These are phyloP conservation scores for Meganola albula DNA, from an alignment of 2,888 invertebrate species.

Conservation along the genomic window DNA sequence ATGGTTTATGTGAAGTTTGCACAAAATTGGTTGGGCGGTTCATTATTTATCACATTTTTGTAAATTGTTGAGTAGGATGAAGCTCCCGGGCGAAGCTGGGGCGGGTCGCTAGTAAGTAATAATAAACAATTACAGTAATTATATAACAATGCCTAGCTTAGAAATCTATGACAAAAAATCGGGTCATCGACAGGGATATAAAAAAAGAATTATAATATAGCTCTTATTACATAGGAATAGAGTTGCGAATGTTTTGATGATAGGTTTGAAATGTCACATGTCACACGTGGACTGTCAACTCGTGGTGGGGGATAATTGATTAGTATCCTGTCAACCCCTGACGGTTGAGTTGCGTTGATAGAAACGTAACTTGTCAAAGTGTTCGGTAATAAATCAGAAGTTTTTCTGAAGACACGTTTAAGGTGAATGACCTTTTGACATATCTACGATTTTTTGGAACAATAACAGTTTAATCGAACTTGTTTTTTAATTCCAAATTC, in stretches of 20 bases:
- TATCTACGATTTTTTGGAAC: no score
- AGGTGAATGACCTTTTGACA: neutral
- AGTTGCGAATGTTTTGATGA: slow-evolving; percentile 23
- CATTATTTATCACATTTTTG: no score
- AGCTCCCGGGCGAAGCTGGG: no score
- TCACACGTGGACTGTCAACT: slow-evolving; percentile 47
- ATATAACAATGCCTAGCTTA: slow-evolving; percentile 21
- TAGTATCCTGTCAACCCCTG: slow-evolving; percentile 38
- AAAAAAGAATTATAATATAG: slow-evolving; percentile 21
- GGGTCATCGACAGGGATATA: slow-evolving; percentile 33
- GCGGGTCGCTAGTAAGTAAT: no score
- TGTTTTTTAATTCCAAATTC: no score
- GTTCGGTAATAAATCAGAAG: slow-evolving; percentile 6
- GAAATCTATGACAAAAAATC: slow-evolving; percentile 27
- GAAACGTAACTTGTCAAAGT: slow-evolving; percentile 23
- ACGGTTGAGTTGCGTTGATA: slow-evolving; percentile 32
- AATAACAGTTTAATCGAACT: no score
- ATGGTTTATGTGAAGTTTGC: no score
- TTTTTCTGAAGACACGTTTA: slow-evolving; percentile 1
- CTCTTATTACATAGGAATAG: slow-evolving; percentile 20
- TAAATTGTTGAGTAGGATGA: no score
- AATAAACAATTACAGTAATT: no score
- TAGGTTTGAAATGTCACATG: slow-evolving; percentile 21
- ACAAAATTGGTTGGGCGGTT: no score
- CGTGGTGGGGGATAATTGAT: slow-evolving; percentile 58